Conservation (phyloP, 2,797 vertebrate species). For the Dendrocincla tyrannina region DNA sequence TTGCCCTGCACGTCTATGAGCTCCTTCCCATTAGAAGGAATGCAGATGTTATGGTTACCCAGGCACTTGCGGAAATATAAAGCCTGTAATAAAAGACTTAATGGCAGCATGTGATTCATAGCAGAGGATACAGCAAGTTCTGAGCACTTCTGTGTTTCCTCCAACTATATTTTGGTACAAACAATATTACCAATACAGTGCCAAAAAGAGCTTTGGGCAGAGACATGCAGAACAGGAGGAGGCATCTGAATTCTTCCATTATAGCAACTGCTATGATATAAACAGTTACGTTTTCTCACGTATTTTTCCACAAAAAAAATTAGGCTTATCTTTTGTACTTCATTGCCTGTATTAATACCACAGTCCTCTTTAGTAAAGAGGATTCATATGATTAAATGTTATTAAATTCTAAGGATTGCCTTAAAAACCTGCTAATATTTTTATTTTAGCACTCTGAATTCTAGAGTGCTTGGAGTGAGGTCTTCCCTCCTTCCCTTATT, state of each 20-base stretch:
- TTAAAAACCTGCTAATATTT: background rate
- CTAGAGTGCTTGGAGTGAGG: background rate
- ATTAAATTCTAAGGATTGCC: background rate
- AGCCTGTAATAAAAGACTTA: background rate
- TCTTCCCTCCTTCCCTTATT: background rate
- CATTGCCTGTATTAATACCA: background rate
- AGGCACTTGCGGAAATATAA: slow-evolving; percentile 4
- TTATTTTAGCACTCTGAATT: background rate
- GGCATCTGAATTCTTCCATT: slow-evolving; percentile 2
- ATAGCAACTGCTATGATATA: background rate
- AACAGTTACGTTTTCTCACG: background rate
- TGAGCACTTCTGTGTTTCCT: background rate
- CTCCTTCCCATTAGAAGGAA: background rate
- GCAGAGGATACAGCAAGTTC: background rate
- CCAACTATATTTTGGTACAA: background rate
- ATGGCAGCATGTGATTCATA: background rate
- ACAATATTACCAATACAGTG: background rate
- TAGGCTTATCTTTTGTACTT: background rate
- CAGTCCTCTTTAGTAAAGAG: background rate
- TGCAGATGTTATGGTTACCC: background rate
- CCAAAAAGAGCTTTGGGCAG: background rate
- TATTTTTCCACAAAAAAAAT: background rate
- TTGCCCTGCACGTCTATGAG: background rate
- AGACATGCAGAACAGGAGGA: background rate
- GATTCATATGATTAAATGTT: background rate